Evolutionary conservation across 2,113 vertebrate genomes (phyloP), one percentile per base, ranked within the genome.

Genomic region (Dromiciops gliroides): DNA sequence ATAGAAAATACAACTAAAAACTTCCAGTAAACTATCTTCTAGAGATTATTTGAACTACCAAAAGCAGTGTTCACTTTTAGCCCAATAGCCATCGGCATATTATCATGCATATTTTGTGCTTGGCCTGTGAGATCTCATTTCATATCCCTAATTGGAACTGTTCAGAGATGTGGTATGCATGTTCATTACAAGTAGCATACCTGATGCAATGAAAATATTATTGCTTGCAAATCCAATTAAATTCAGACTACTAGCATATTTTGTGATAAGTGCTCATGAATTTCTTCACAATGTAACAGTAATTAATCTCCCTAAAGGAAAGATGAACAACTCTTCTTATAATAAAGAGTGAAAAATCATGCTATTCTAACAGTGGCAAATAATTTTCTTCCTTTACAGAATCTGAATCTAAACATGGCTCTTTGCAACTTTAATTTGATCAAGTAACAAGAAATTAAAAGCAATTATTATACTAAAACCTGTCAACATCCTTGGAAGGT

Each of bases 1-100:
- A 97, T 94, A 96, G 93, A 97, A 98, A 98, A 98, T 47, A 92
- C 90, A 97, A 94, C 95, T 98, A 97, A 96, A 98, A 98, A 97
- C 96, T 98, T 98, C 98, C 98, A 98, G 98, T 98, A 99, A 99
- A 98, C 95, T 97, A 96, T 98, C 97, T 99, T 97, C 98, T 96
- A 96, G 98, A 98, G 98, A 94, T 97, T 90, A 94, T 98, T 97
- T 97, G 97, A 98, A 98, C 95, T 98, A 97, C 97, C 98, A 91
- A 97, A 95, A 97, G 96, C 95, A 97, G 97, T 95, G 97, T 98
- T 97, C 93, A 83, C 98, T 98, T 98, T 93, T 97, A 98, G 96
- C 92, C 97, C 97, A 98, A 98, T 97, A 97, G 97, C 95, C 44
- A 7, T 89, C 97, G 97, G 97, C 97, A 97, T 91, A 94, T 53